Evolutionary conservation across 2,888 invertebrate species (phyloP), one percentile per base, ranked within the genome.

Genomic region (Crioceris asparagi): DNA sequence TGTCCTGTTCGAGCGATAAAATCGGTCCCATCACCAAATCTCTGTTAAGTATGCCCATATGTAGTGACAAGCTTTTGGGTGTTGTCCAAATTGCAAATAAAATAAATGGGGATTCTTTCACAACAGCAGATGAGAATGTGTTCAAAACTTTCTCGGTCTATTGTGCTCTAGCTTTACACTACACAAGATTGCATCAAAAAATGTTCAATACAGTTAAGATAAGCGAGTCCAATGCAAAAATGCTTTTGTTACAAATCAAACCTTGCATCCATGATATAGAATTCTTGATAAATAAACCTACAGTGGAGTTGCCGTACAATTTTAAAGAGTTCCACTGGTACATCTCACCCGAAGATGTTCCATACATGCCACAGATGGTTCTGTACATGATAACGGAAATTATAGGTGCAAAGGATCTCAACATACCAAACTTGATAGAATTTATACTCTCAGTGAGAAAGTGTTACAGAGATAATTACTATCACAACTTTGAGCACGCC

Each of bases 401-500:
- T 0, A 64, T 72, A 25, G 68, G 68, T 0, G 62, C 62, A 11
- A 48, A 59, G 0, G 59, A 62, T 35, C 62, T 72, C 36, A 64
- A 71, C 8, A 45, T 64, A 5, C 41, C 47, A 0, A 48, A 47
- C 2, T 46, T 72, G 15, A 66, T 66, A 0, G 64, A 58, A 49
- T 75, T 75, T 50, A 59, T 70, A 1, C 56, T 75, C 8, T 68
- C 71, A 1, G 61, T 71, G 2, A 51, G 55, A 43, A 62, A 65
- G 41, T 56, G 60, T 40, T 77, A 77, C 48, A 59, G 75, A 3
- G 45, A 61, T 25, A 74, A 73, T 46, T 69, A 74, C 0, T 78
- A 76, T 49, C 77, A 77, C 48, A 76, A 76, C 54, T 72, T 72
- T 2, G 72, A 74, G 35, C 77, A 78, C 46, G 77, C 74, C 1